A percentile compares a stretch with the other conserved stretches of the same genome.
These are phyloP conservation scores for Melitaea athalia DNA, from an alignment of 2,888 invertebrate species.

Conservation along the genomic window DNA sequence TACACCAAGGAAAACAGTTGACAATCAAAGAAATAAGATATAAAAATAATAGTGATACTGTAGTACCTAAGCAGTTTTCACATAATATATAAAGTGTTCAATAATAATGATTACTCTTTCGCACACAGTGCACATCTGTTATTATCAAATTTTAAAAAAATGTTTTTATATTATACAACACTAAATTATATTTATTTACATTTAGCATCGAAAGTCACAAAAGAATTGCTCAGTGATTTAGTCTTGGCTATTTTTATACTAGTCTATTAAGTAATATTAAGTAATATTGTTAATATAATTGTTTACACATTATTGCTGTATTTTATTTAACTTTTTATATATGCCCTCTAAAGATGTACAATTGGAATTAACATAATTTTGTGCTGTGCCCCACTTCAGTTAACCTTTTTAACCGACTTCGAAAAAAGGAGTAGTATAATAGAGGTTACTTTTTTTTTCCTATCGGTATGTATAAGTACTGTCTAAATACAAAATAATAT, in stretches of 20 bases:
- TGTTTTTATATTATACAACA: constrained; percentile 39
- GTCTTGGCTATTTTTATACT: constrained; percentile 80
- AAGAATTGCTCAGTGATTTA: constrained; percentile 71
- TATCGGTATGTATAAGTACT: no score
- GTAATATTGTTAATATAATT: constrained; percentile 57
- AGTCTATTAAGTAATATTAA: constrained; percentile 63
- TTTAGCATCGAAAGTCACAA: constrained; percentile 63
- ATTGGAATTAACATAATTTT: background rate
- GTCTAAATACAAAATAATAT: no score
- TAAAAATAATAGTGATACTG: constrained; percentile 67
- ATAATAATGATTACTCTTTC: constrained; percentile 48
- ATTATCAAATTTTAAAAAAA: constrained; percentile 24
- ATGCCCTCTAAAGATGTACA: background rate
- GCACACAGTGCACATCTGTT: constrained; percentile 54
- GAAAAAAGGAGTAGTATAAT: no score
- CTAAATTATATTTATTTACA: constrained; percentile 39
- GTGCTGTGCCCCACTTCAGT: no score
- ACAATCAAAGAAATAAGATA: constrained; percentile 79
- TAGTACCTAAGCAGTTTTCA: constrained; percentile 69
- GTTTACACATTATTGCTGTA: constrained; percentile 50
- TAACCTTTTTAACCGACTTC: no score
- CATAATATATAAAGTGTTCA: constrained; percentile 62
- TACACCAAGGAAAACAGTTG: constrained; percentile 81
- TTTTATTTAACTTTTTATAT: background rate
- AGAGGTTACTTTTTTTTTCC: no score